These are phyloP conservation scores for Penaeus chinensis DNA, from an alignment of 1,140 invertebrate genomes.

Conservation along the genomic window DNA sequence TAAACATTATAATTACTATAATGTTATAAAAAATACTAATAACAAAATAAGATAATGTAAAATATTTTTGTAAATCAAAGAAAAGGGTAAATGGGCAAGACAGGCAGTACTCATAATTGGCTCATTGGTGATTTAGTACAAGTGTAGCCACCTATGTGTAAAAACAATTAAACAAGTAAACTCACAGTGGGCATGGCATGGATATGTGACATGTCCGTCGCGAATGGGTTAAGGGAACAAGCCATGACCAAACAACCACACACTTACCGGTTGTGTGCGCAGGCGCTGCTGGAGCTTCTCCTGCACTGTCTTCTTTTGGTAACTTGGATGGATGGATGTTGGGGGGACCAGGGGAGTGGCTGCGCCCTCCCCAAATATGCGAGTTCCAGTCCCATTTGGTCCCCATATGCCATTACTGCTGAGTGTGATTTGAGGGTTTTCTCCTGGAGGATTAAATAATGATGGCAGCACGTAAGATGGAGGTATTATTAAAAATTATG, in stretches of 20 bases:
- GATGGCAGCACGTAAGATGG: neutral
- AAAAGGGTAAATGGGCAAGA: too few relatives aligned
- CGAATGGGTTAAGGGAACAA: neutral
- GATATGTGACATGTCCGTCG: too few relatives aligned
- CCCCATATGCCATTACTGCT: conserved; percentile 33
- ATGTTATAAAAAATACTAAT: too few relatives aligned
- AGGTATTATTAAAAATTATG: neutral
- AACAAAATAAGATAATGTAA: too few relatives aligned
- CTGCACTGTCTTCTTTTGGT: conserved; percentile 43
- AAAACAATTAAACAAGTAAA: too few relatives aligned
- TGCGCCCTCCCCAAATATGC: conserved; percentile 22
- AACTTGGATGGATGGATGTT: conserved; percentile 30
- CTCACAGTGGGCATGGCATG: too few relatives aligned
- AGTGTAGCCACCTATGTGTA: too few relatives aligned
- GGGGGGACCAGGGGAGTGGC: conserved; percentile 15
- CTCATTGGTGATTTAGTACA: too few relatives aligned
- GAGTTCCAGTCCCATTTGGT: conserved; percentile 36
- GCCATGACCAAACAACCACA: neutral
- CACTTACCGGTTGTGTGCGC: conserved; percentile 34
- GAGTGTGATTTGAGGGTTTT: conserved; percentile 43
- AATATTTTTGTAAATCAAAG: too few relatives aligned
- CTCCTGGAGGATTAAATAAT: conserved; percentile 11
- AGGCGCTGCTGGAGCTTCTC: conserved; percentile 42
- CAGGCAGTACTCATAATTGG: too few relatives aligned
- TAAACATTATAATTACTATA: too few relatives aligned